A percentile compares a stretch with the other conserved stretches of the same genome.
phyloP scores from a whole-genome alignment of 2,113 vertebrate genomes.

The Origma solitaria region DNA sequence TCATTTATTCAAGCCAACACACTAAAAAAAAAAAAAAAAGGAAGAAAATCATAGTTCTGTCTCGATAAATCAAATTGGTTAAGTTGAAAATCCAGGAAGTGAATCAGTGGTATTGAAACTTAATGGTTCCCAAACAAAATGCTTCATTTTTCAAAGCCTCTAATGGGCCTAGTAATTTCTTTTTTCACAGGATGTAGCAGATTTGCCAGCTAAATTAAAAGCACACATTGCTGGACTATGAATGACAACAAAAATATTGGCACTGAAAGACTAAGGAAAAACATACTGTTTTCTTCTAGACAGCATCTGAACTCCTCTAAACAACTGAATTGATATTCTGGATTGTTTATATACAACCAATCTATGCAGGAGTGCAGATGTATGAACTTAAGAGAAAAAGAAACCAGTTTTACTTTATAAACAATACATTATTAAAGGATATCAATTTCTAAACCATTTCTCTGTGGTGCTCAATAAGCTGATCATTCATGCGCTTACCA shows the following conservation, averaged over 20 bases:
- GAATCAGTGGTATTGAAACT: background rate
- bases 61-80: background rate
- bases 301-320: background rate
- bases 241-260: background rate
- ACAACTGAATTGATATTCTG: background rate
- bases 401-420: background rate
- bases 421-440: background rate
- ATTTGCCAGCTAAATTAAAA: conserved; percentile 15
- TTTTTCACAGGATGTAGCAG: background rate
- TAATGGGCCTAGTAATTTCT: background rate
- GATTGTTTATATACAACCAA: background rate
- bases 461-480: background rate
- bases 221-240: background rate
- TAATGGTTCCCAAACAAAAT: background rate
- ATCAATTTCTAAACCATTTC: background rate
- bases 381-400: background rate
- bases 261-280: background rate
- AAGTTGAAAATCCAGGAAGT: background rate
- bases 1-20: background rate
- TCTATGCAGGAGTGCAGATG: background rate
- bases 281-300: background rate
- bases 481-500: background rate
- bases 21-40: background rate
- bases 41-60: background rate
- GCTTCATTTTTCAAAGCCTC: background rate